phyloP scores from a whole-genome alignment of 2,888 invertebrate genomes.

The Yponomeuta sedellus region DNA sequence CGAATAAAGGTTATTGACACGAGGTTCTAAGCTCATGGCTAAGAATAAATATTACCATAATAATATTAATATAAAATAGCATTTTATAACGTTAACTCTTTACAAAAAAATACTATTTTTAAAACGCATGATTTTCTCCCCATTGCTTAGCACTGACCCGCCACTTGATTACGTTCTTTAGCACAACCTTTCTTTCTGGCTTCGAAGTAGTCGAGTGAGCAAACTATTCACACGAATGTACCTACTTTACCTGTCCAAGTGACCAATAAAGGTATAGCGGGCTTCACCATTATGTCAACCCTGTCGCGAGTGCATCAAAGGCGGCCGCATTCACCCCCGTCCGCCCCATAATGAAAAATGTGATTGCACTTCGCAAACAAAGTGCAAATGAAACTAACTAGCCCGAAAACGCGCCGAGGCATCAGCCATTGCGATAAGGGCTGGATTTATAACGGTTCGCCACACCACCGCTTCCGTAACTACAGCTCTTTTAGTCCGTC shows the following conservation, averaged over 20 bases:
- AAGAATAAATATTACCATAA: no score
- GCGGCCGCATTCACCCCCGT: neutral
- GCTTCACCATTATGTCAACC: neutral
- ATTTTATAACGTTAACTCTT: no score
- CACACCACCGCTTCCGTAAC: neutral
- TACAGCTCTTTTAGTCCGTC: neutral
- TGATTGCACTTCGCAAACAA: slow-evolving; percentile 10
- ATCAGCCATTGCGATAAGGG: slow-evolving; percentile 12
- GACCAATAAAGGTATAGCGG: neutral
- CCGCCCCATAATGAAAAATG: neutral
- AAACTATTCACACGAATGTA: no score
- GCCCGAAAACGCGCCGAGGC: slow-evolving; percentile 10
- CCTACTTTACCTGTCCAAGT: neutral
- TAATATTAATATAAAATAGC: no score
- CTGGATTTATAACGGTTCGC: slow-evolving; percentile 10
- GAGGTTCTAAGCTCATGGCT: no score
- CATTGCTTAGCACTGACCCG: no score
- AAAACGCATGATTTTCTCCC: no score
- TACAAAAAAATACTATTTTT: no score
- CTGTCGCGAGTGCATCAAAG: neutral
- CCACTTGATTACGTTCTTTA: no score
- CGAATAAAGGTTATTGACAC: no score
- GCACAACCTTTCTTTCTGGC: no score
- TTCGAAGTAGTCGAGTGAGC: no score
- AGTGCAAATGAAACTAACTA: slow-evolving; percentile 11